Conservation (phyloP, 2,888 invertebrate species). For the Morpho helenor region DNA sequence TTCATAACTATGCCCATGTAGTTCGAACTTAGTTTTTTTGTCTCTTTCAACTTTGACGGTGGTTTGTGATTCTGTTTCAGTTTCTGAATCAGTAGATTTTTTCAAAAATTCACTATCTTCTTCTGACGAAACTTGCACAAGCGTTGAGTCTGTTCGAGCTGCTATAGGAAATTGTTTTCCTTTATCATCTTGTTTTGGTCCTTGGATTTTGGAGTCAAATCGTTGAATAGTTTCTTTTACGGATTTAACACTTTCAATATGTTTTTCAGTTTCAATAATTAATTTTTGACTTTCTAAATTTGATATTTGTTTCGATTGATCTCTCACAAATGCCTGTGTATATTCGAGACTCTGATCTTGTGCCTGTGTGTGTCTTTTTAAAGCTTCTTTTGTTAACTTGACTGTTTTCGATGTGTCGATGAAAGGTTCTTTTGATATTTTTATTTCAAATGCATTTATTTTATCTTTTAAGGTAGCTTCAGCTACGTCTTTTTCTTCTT, state of each 20-base stretch:
- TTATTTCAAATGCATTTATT: constrained; percentile 71
- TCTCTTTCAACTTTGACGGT: constrained; percentile 66
- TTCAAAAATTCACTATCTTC: constrained; percentile 75
- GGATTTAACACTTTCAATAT: constrained; percentile 56
- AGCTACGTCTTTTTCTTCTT: constrained; percentile 70
- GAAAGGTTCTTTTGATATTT: constrained; percentile 62
- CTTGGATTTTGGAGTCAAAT: constrained; percentile 54
- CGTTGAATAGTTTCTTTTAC: constrained; percentile 72
- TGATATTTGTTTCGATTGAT: constrained; percentile 68
- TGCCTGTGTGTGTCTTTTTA: constrained; percentile 71
- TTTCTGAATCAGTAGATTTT: constrained; percentile 75
- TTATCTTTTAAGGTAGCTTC: constrained; percentile 67
- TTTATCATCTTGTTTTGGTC: constrained; percentile 54
- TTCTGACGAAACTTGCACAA: constrained; percentile 75
- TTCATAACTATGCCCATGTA: constrained; percentile 42
- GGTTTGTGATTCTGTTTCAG: constrained; percentile 75
- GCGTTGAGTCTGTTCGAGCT: constrained; percentile 71
- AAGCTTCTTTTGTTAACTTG: constrained; percentile 72
- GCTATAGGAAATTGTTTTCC: constrained; percentile 57
- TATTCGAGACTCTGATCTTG: constrained; percentile 73
- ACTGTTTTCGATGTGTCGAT: constrained; percentile 63
- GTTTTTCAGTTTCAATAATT: constrained; percentile 48
- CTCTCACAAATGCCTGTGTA: constrained; percentile 73
- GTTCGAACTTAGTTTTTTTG: constrained; percentile 43
- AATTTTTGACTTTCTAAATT: constrained; percentile 53